Base-by-base conservation (phyloP, 2,113 vertebrate genomes). In the Brachyistius frenatus region DNA sequence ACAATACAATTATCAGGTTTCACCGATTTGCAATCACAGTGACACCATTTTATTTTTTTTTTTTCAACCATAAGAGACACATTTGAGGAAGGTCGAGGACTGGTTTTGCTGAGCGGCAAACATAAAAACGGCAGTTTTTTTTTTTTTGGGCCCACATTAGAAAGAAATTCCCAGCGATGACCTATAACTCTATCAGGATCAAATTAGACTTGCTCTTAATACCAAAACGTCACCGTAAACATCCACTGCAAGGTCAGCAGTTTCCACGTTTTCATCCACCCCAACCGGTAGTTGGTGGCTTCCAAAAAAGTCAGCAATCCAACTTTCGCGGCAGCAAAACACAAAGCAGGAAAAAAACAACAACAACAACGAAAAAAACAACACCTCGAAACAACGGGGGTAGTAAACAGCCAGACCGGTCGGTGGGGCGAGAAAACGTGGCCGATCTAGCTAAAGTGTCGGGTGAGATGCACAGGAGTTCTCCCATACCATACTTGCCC, bases 401-500 rank as follows among this genome's bases (percentile, higher is more conserved):
- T 11, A 33, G 46, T 39, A 65, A 63, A 56, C 44, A 46, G 57
- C 31, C 66, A 57, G n/a, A 71, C 47, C 14, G 37, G 39, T 64
- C 46, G 53, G 1, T 5, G n/a, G 5, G 47, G 66, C 9, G 63
- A 76, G 39, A 50, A 32, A 32, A 30, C 46, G 33, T 50, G 41
- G 6, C 31, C 44, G 41, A 5, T 15, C 50, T 72, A 76, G 41
- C 58, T 81, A 37, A 69, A 37, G 66, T 90, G 84, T 88, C 64
- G 68, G 16, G 83, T 91, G 84, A 89, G 71, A 91, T 89, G 93
- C 83, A 90, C 91, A 91, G 88, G 84, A 92, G 89, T 77, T 85
- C 86, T 93, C 91, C 83, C 95, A 91, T 95, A 96, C 95, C 95
- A 90, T 94, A 95, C 93, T 95, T 95, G 93, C 94, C 94, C 92